Percentiles rank a stretch among this genome's conserved stretches.
Evolutionary conservation across 2,113 vertebrate species (phyloP).

Genomic region (Psammodynastes pulverulentus): DNA sequence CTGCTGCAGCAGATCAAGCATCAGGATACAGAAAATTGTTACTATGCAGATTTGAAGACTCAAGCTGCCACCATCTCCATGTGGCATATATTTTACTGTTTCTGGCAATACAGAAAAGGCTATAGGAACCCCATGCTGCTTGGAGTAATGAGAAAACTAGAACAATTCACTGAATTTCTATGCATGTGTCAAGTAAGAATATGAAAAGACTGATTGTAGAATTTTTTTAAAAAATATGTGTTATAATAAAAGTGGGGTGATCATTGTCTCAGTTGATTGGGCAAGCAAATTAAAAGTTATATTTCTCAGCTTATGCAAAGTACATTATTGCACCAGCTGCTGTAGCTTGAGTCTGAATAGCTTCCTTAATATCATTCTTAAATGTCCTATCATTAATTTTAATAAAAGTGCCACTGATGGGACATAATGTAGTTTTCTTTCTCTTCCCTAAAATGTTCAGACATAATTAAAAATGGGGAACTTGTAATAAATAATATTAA

Average conservation of each 20-base stretch:
- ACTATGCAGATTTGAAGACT: not conserved
- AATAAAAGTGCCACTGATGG: not conserved
- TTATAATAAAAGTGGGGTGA: not conserved
- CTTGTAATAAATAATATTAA: not conserved
- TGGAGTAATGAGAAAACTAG: not conserved
- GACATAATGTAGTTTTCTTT: not conserved
- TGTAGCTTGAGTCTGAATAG: not conserved
- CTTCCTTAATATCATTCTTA: constrained; percentile 16
- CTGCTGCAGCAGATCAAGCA: not conserved
- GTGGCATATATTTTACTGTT: not conserved
- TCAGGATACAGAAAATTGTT: not conserved
- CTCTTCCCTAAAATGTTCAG: not conserved
- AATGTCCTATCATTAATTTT: not conserved
- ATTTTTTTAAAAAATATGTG: not conserved
- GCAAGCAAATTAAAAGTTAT: constrained; percentile 12
- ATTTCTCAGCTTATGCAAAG: constrained; percentile 10
- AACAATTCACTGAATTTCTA: not conserved
- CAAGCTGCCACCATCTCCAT: not conserved
- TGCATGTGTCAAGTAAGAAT: not conserved
- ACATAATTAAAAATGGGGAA: constrained; percentile 6
- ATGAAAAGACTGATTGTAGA: not conserved
- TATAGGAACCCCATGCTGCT: not conserved
- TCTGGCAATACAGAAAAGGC: not conserved
- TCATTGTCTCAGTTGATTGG: constrained; percentile 17
- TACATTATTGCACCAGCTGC: not conserved